Conservation (phyloP, 2,113 vertebrate species). For the Heteronetta atricapilla region DNA sequence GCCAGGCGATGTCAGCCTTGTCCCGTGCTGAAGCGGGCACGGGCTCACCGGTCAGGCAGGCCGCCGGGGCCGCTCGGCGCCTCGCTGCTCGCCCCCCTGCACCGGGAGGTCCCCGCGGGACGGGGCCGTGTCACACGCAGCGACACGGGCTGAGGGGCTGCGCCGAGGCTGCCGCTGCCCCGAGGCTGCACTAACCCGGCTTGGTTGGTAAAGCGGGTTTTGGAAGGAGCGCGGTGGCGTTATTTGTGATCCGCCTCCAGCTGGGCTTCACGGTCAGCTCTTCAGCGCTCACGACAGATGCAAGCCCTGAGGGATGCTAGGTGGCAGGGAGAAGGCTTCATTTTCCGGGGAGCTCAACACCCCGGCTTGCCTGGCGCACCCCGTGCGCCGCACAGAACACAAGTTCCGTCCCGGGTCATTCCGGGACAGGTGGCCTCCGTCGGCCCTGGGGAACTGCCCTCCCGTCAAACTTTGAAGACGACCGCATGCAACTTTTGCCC, state of each 20-base stretch:
- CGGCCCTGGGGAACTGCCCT: neutral
- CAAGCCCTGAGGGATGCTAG: neutral
- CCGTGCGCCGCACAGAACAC: neutral
- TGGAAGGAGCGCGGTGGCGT: neutral
- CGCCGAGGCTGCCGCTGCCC: neutral
- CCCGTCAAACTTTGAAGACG: neutral
- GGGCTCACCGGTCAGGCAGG: neutral
- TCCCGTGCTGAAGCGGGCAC: neutral
- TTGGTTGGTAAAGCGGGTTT: neutral
- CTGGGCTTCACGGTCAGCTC: neutral
- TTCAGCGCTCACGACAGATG: neutral
- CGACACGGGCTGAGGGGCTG: neutral
- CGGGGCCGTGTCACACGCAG: too few species aligned
- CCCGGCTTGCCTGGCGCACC: neutral
- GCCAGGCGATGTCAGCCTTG: constrained; percentile 38
- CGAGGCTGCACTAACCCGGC: neutral
- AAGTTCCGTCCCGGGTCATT: neutral
- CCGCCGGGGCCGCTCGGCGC: rapidly evolving
- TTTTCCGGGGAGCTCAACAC: neutral
- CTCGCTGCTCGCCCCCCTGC: too few species aligned
- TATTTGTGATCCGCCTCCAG: neutral
- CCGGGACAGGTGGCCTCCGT: neutral
- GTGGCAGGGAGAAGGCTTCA: neutral
- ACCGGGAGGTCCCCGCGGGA: too few species aligned
- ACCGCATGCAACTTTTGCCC: neutral